Percentiles rank a stretch among this genome's conserved stretches.
Conservation (phyloP, 2,797 vertebrate genomes). For the Enteromius viviparus region DNA sequence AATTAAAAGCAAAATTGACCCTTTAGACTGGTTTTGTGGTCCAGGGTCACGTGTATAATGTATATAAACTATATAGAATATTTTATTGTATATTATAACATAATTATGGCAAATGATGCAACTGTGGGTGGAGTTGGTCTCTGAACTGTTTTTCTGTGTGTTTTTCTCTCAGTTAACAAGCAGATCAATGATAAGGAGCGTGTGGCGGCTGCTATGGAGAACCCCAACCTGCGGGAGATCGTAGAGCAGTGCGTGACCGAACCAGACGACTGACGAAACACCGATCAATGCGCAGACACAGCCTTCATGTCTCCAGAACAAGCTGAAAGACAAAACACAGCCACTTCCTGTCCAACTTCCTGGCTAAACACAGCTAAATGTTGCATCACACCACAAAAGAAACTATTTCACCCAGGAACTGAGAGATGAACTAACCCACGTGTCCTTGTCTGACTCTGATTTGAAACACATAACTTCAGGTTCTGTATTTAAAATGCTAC, state of each 20-base stretch:
- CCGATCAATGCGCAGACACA: background rate
- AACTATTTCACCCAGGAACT: background rate
- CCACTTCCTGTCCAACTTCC: background rate
- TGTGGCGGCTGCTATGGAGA: conserved; percentile 97
- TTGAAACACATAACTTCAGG: background rate
- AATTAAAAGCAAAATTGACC: too few species aligned
- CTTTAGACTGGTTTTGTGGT: too few species aligned
- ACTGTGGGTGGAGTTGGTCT: too few species aligned
- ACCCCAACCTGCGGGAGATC: conserved; percentile 90
- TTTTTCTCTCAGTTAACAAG: conserved; percentile 88
- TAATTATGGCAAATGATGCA: too few species aligned
- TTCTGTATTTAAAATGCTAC: background rate
- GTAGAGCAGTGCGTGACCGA: conserved; percentile 95
- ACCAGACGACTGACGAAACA: conserved; percentile 79
- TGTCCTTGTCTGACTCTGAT: background rate
- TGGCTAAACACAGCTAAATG: background rate
- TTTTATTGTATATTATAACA: too few species aligned
- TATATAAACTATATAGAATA: too few species aligned
- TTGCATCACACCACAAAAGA: background rate
- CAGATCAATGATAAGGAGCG: conserved; percentile 99
- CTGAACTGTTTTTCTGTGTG: background rate
- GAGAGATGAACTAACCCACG: background rate
- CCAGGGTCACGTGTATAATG: too few species aligned
- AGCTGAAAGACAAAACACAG: conserved; percentile 1
- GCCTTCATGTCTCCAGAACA: background rate